A percentile compares a stretch with the other conserved stretches of the same genome.
Evolutionary conservation across 2,113 vertebrate species (phyloP).

Genomic region (human (Homo sapiens)): DNA sequence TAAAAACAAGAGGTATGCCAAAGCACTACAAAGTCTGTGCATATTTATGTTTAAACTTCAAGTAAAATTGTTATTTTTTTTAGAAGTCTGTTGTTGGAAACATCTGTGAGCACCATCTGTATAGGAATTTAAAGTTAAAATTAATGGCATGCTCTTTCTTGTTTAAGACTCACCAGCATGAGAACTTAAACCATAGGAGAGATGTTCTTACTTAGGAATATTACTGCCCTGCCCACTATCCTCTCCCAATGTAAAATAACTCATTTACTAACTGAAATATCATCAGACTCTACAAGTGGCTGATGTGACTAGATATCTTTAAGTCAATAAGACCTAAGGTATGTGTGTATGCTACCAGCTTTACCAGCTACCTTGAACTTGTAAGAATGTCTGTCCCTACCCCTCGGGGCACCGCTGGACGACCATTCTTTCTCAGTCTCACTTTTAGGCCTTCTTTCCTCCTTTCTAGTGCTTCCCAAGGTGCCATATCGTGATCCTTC

Average conservation of each 20-base stretch:
- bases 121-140: slow-evolving; percentile 44
- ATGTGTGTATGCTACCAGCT: not conserved
- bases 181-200: not conserved
- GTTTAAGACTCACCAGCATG: slow-evolving; percentile 8
- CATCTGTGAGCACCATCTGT: slow-evolving; percentile 79
- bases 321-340: not conserved
- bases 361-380: not conserved
- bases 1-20: slow-evolving; percentile 24
- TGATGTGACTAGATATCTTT: not conserved
- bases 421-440: not conserved
- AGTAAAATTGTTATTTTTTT: slow-evolving; percentile 65
- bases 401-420: not conserved
- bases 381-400: not conserved
- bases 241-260: not conserved
- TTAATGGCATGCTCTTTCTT: slow-evolving; percentile 48
- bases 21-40: slow-evolving; percentile 26
- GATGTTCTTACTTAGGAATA: not conserved
- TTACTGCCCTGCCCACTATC: accelerated
- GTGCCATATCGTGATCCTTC: not conserved
- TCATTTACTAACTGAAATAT: not conserved
- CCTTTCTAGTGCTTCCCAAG: not conserved
- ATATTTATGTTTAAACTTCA: slow-evolving; percentile 67
- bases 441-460: not conserved
- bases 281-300: not conserved
- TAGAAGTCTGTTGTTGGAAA: slow-evolving; percentile 67